Conservation (phyloP, 2,797 vertebrate genomes). For the Bradypodion ventrale region DNA sequence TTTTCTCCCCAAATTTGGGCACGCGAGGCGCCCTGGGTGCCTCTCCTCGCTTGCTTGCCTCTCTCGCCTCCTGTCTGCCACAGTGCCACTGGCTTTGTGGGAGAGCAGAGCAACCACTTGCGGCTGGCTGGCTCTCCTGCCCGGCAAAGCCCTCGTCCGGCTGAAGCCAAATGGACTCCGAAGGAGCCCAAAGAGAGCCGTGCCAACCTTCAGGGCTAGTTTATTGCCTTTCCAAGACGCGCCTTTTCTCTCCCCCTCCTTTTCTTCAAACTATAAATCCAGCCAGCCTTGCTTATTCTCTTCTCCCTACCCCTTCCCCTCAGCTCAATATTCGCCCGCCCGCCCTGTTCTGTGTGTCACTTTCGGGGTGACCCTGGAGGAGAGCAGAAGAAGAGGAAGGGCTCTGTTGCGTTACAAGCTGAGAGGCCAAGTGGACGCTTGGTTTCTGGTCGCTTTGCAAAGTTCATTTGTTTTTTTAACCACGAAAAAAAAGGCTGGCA, state of each 20-base stretch:
- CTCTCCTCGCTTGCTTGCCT: background rate
- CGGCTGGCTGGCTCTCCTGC: background rate
- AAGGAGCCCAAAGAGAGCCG: constrained; percentile 3
- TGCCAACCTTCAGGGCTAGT: background rate
- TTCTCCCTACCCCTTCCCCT: background rate
- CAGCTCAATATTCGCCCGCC: background rate
- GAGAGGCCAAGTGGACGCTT: background rate
- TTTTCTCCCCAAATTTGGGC: too few species aligned
- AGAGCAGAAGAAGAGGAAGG: background rate
- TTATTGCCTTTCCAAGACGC: background rate
- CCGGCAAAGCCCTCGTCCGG: background rate
- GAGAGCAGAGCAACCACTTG: constrained; percentile 54
- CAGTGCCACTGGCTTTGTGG: constrained; percentile 1
- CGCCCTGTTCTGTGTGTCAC: background rate
- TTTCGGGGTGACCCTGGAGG: background rate
- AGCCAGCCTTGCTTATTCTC: background rate
- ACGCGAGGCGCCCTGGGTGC: background rate
- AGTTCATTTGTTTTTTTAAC: background rate
- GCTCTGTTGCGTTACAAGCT: background rate
- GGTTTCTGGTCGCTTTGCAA: background rate
- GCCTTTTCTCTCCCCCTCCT: background rate
- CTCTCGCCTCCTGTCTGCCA: background rate
- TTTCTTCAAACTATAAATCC: background rate
- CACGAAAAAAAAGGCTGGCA: background rate
- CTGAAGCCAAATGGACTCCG: background rate